Evolutionary conservation across 2,113 vertebrate genomes (phyloP).

Genomic region (Erythrolamprus reginae): DNA sequence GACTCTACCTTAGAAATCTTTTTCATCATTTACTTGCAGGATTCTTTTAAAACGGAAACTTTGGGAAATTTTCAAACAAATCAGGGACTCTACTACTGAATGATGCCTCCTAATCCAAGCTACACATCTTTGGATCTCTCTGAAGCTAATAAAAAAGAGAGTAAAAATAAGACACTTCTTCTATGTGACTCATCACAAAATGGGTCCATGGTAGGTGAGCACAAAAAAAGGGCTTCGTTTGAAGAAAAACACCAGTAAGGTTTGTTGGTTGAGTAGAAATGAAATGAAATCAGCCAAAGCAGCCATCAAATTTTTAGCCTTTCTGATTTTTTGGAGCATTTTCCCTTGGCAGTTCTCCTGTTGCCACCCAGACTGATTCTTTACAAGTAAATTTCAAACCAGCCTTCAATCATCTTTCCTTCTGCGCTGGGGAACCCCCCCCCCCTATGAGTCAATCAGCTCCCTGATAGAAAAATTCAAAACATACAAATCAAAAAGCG

Average conservation of each 20-base stretch:
- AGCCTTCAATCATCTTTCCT: neutral
- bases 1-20: neutral
- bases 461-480: neutral
- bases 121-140: neutral
- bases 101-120: neutral
- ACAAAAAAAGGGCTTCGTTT: neutral
- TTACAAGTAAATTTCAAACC: neutral
- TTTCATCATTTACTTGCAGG: neutral
- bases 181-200: neutral
- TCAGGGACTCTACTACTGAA: neutral
- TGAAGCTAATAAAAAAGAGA: neutral
- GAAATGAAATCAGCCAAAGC: neutral
- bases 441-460: neutral
- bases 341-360: neutral
- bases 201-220: neutral
- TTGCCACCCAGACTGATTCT: neutral
- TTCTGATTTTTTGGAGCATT: neutral
- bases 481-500: neutral
- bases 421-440: neutral
- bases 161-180: neutral
- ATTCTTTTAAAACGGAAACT: neutral
- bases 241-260: neutral
- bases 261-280: neutral
- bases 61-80: neutral
- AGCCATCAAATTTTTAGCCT: neutral